Evolutionary conservation across 2,113 vertebrate genomes (phyloP).

Genomic region (Sylvietta virens): DNA sequence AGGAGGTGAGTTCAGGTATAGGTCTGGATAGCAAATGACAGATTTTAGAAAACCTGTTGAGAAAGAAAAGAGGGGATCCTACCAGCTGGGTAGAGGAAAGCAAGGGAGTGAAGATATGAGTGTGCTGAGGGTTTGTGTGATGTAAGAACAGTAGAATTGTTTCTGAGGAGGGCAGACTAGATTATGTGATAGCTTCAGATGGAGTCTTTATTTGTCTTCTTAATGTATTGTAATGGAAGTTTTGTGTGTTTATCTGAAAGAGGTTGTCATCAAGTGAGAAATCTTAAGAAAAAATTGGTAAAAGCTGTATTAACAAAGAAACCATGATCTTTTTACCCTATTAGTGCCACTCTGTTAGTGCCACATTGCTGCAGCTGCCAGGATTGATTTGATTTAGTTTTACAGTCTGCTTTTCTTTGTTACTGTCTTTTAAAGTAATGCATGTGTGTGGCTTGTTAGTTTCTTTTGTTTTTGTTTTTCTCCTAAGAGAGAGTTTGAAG

Average conservation of each 20-base stretch:
- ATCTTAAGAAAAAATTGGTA: neutral
- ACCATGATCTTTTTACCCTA: neutral
- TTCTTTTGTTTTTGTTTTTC: neutral
- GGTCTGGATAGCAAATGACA: neutral
- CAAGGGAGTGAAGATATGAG: fast-evolving
- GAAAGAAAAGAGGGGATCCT: neutral
- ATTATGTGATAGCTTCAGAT: neutral
- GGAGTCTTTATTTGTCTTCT: neutral
- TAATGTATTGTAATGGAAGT: neutral
- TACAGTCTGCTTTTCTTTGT: neutral
- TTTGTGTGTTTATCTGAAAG: neutral
- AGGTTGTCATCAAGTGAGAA: neutral
- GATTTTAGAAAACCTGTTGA: neutral
- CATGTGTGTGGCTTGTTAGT: neutral
- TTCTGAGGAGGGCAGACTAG: neutral
- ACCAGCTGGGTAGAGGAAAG: neutral
- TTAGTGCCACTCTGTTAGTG: neutral
- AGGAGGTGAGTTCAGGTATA: neutral
- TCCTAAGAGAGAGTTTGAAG: neutral
- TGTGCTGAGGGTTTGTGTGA: neutral
- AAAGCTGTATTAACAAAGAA: neutral
- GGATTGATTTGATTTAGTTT: neutral
- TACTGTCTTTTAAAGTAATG: neutral
- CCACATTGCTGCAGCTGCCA: neutral
- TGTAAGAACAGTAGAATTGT: neutral